Percentiles rank a stretch among this genome's conserved stretches.
These are phyloP conservation scores for Empis livida DNA, from an alignment of 2,888 invertebrate species.

Conservation along the genomic window DNA sequence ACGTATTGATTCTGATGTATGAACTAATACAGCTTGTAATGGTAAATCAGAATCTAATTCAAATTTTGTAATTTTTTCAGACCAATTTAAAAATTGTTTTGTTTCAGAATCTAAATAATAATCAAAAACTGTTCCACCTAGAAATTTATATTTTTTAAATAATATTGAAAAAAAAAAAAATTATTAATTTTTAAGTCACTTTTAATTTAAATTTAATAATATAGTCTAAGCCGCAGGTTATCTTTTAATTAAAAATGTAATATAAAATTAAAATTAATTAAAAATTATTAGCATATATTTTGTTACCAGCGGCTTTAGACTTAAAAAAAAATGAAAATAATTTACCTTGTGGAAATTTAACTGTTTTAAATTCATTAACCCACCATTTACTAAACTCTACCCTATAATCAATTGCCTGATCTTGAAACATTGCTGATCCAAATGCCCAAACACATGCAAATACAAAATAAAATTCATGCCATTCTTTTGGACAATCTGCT, in stretches of 20 bases:
- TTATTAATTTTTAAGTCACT: too few relatives aligned
- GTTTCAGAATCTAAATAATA: slow-evolving; percentile 85
- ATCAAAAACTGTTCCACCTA: slow-evolving; percentile 88
- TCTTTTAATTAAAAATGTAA: too few relatives aligned
- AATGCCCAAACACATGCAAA: slow-evolving; percentile 96
- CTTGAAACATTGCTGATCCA: slow-evolving; percentile 94
- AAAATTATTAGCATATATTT: too few relatives aligned
- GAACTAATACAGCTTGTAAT: slow-evolving; percentile 82
- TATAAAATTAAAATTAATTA: too few relatives aligned
- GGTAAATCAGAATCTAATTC: slow-evolving; percentile 86
- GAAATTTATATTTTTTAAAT: slow-evolving; percentile 2
- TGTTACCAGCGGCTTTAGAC: too few relatives aligned
- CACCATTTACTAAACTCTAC: slow-evolving; percentile 95
- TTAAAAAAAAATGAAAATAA: background rate
- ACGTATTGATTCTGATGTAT: slow-evolving; percentile 85
- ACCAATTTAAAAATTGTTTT: slow-evolving; percentile 82
- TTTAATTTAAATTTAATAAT: background rate
- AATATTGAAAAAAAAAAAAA: background rate
- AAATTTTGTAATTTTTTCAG: slow-evolving; percentile 77
- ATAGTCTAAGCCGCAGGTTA: too few relatives aligned
- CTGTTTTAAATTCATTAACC: slow-evolving; percentile 87
- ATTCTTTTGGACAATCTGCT: slow-evolving; percentile 82
- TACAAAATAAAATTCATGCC: slow-evolving; percentile 91
- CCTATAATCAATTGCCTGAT: slow-evolving; percentile 65
- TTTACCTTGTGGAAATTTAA: slow-evolving; percentile 64